phyloP scores from a whole-genome alignment of 2,888 invertebrate species.

The Volucella inflata region DNA sequence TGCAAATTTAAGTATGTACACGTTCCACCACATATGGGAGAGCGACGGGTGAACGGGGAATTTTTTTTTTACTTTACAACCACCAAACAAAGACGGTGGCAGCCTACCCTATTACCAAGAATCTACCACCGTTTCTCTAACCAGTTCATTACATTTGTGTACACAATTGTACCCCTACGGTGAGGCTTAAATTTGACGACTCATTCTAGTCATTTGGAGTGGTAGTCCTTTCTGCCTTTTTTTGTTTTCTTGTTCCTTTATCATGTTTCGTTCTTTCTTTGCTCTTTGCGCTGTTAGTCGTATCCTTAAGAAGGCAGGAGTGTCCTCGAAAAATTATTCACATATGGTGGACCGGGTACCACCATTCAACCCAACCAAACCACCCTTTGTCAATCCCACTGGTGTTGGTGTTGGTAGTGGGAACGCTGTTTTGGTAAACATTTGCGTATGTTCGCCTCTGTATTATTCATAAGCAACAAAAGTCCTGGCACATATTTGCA shows the following conservation, averaged over 20 bases:
- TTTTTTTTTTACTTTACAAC: constrained; percentile 6
- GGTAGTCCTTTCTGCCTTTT: constrained; percentile 2
- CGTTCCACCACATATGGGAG: background rate
- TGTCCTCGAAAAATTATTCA: constrained; percentile 44
- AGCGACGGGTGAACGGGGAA: background rate
- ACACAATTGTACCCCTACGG: background rate
- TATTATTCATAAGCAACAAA: constrained; percentile 69
- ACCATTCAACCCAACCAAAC: background rate
- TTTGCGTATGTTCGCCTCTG: constrained; percentile 59
- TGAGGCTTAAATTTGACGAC: constrained; percentile 58
- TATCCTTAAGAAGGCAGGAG: constrained; percentile 36
- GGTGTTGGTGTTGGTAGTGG: background rate
- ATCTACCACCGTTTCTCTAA: constrained; percentile 1
- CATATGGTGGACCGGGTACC: constrained; percentile 15
- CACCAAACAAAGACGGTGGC: background rate
- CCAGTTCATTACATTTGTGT: constrained; percentile 19
- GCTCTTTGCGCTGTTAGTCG: constrained; percentile 1
- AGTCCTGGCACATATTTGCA: constrained; percentile 52
- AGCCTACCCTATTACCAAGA: constrained; percentile 1
- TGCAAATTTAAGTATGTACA: constrained; percentile 37
- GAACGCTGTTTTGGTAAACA: constrained; percentile 41
- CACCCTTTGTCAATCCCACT: background rate
- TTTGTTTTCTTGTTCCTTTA: constrained; percentile 13
- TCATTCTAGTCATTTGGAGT: constrained; percentile 48
- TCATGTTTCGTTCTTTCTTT: background rate